Evolutionary conservation across 2,888 invertebrate genomes (phyloP), one percentile per base, ranked within the genome.

Genomic region (Cosmorhoe ocellata): DNA sequence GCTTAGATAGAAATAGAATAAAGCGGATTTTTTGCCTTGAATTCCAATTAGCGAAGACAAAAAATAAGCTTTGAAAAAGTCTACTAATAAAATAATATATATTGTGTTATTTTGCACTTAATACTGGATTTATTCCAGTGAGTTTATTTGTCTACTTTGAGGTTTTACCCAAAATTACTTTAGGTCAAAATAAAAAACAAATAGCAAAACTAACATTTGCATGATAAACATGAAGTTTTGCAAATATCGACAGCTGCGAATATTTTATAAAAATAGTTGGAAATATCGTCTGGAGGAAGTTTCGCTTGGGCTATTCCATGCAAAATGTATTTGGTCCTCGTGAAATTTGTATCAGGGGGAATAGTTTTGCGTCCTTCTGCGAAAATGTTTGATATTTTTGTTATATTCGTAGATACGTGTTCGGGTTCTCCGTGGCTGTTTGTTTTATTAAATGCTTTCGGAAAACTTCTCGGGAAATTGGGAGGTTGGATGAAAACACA

Each of bases 301-400:
- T 67, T 60, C 59, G 56, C 61, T 33, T 11, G n/a, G 61, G 69
- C 64, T 60, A 71, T 70, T 76, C 85, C 87, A 86, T 88, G 80
- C 84, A 88, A 87, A 85, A 87, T 88, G 82, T 84, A 87, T 82
- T 74, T 65, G 65, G 62, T 63, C 59, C 65, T 66, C 74, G 66
- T 78, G 74, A 77, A 79, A 78, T 73, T 77, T 79, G 76, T 79
- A 78, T 77, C 70, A 60, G 69, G 69, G 75, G 71, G 67, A 64
- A 77, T 74, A 76, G 76, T 77, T 77, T 69, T 61, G 64, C 64
- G 64, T 61, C 69, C 66, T 68, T 67, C 69, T 58, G 49, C 58
- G 63, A 63, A 67, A 65, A 63, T 69, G 60, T 75, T 69, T 71
- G 72, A 71, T 73, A 79, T 77, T 79, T 78, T 76, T 66, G 57